Conservation (phyloP, 2,797 vertebrate genomes). For the Myoxocephalus aenaeus region DNA sequence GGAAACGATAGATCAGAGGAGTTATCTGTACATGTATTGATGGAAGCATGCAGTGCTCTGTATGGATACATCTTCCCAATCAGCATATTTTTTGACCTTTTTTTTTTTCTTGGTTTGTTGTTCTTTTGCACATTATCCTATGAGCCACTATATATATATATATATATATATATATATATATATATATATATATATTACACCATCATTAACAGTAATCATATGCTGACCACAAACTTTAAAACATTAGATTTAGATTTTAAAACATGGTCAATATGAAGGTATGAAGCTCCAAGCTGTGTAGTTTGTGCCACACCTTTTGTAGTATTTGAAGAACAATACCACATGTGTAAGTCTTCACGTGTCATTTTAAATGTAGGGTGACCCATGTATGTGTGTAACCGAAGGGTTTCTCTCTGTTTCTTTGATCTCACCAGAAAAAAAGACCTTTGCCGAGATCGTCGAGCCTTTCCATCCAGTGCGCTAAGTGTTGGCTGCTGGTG, state of each 20-base stretch:
- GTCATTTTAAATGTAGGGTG: neutral
- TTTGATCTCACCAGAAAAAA: slow-evolving; percentile 84
- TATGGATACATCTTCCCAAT: neutral
- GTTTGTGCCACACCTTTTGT: neutral
- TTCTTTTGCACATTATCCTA: neutral
- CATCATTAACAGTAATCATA: neutral
- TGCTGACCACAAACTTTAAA: neutral
- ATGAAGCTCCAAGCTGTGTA: neutral
- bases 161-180: neutral
- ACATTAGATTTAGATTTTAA: neutral
- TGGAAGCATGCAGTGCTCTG: neutral
- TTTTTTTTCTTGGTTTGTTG: neutral
- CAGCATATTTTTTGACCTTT: neutral
- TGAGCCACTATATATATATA: neutral
- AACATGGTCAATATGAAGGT: neutral
- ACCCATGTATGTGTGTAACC: neutral
- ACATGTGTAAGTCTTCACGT: neutral
- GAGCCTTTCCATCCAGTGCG: slow-evolving; percentile 89
- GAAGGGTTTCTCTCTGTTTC: neutral
- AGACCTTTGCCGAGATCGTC: slow-evolving; percentile 84
- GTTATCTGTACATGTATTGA: neutral
- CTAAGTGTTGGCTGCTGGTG: slow-evolving; percentile 71
- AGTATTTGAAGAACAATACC: neutral
- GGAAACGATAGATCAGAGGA: neutral
- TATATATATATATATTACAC: neutral